Conservation (phyloP, 2,888 invertebrate genomes). For the Lepidocyrtoides sp. region DNA sequence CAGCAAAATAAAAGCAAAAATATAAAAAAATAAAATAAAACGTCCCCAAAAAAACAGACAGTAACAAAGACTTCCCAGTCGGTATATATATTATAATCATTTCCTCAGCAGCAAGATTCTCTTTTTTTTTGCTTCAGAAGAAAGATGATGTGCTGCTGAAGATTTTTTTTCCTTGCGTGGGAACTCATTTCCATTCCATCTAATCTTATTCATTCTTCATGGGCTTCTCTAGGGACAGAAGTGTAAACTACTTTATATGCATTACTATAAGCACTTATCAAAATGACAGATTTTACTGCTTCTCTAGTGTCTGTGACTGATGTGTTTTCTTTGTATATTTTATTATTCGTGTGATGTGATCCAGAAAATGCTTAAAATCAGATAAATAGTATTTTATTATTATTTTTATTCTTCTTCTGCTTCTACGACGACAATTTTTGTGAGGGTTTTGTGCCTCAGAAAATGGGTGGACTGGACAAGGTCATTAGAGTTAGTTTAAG, state of each 20-base stretch:
- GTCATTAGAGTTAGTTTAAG: not conserved
- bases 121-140: not conserved
- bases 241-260: too few species aligned
- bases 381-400: not conserved
- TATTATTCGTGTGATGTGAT: not conserved
- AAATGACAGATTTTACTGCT: conserved; percentile 21
- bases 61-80: not conserved
- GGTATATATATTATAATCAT: not conserved
- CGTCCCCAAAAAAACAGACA: too few species aligned
- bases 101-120: not conserved
- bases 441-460: not conserved
- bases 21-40: too few species aligned
- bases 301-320: not conserved
- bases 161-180: conserved; percentile 3
- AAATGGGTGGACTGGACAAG: conserved; percentile 25
- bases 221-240: too few species aligned
- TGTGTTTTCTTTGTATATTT: not conserved
- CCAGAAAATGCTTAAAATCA: too few species aligned
- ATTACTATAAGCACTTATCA: not conserved
- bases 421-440: not conserved
- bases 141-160: not conserved
- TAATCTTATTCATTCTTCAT: too few species aligned
- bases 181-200: conserved; percentile 35
- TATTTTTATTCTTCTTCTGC: not conserved
- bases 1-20: too few species aligned